Evolutionary conservation across 2,888 invertebrate genomes (phyloP).

Genomic region (Flabesymbios commensalis): DNA sequence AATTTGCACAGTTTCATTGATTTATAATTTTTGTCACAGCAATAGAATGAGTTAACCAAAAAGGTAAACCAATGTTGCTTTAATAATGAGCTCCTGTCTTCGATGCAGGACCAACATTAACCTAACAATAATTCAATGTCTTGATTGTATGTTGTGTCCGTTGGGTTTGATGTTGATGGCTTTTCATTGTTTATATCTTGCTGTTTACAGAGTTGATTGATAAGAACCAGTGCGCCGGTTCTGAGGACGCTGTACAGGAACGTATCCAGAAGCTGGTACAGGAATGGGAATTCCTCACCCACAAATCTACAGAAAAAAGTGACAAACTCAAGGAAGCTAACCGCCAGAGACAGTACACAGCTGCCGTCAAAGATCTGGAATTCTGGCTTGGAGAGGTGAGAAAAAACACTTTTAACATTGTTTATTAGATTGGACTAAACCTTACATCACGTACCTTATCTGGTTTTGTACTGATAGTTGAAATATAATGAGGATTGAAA

Average conservation of each 20-base stretch:
- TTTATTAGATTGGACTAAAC: not conserved
- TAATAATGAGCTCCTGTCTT: too few relatives aligned
- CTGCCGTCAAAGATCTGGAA: slow-evolving; percentile 97
- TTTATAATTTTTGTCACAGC: too few relatives aligned
- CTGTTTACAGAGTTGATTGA: slow-evolving; percentile 71
- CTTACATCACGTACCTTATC: not conserved
- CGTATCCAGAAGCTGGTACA: slow-evolving; percentile 76
- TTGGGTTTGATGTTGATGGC: too few relatives aligned
- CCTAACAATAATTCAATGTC: too few relatives aligned
- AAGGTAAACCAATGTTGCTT: too few relatives aligned
- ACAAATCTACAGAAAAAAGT: slow-evolving; percentile 97
- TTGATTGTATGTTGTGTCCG: too few relatives aligned
- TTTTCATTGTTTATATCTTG: too few relatives aligned
- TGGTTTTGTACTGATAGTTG: not conserved
- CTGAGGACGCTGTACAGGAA: slow-evolving; percentile 91
- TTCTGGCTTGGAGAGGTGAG: slow-evolving; percentile 98
- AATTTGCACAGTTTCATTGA: too few relatives aligned
- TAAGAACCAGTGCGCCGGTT: slow-evolving; percentile 94
- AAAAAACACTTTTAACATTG: not conserved
- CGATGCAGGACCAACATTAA: too few relatives aligned
- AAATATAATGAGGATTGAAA: too few relatives aligned
- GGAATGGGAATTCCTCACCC: slow-evolving; percentile 97
- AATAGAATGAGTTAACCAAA: too few relatives aligned
- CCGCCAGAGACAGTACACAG: slow-evolving; percentile 98
- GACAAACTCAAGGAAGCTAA: slow-evolving; percentile 98